These are phyloP conservation scores for Hippocampus abdominalis DNA, from an alignment of 2,113 vertebrate genomes.

Conservation along the genomic window DNA sequence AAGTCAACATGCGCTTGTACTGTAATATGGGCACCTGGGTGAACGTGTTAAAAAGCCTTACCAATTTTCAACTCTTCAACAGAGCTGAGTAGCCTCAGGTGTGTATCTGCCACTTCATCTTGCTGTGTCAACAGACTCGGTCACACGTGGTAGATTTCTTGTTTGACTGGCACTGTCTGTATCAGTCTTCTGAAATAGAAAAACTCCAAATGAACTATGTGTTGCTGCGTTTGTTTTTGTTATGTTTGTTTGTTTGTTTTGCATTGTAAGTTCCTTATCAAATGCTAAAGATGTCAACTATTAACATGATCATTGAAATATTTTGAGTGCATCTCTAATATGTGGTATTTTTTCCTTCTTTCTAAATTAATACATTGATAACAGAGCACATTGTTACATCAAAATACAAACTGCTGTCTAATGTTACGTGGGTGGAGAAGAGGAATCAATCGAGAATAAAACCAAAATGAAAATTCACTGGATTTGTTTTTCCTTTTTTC, in stretches of 20 bases:
- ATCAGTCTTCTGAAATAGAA: conserved; percentile 13
- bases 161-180: conserved; percentile 7
- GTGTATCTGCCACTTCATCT: not conserved
- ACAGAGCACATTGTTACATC: conserved; percentile 1
- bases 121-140: not conserved
- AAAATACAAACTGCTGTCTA: conserved; percentile 12
- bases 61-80: conserved; percentile 15
- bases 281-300: too few relatives aligned
- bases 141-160: not conserved
- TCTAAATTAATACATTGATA: not conserved
- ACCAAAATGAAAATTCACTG: not conserved
- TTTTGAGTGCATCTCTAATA: conserved; percentile 15
- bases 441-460: conserved; percentile 38
- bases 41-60: conserved; percentile 24
- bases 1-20: conserved; percentile 10
- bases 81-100: conserved; percentile 1
- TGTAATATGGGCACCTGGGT: not conserved
- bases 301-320: conserved; percentile 6
- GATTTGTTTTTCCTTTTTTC: too few relatives aligned
- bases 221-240: not conserved
- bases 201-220: not conserved
- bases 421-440: conserved; percentile 24
- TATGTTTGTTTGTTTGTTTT: not conserved
- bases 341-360: conserved; percentile 3
- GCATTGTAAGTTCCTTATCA: not conserved